Base-by-base conservation (phyloP, 2,113 vertebrate species). In the Chaetura pelagica region DNA sequence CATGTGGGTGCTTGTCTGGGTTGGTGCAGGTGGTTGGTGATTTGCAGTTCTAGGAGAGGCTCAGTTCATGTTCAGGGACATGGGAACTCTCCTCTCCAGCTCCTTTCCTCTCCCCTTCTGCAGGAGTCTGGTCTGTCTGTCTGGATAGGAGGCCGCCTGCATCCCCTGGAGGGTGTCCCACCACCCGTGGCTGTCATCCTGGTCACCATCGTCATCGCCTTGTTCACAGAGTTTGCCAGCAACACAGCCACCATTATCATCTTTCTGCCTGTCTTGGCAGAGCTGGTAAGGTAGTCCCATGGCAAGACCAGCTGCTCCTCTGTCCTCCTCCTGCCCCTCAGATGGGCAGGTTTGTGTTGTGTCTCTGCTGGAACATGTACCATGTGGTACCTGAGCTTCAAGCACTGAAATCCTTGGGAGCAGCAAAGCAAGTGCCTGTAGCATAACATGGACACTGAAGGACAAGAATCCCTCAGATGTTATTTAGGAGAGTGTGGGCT, bases 231-330 rank as follows among this genome's bases (percentile, higher is more conserved):
- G 97, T 99, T 99, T 15, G 99, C 99, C 97, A 99, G 99, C 97
- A 99, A 99, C 98, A 99, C 99, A 0, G 99, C 99, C 97, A 99
- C 99, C 2, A 99, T 99, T 75, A 99, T 99, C 95, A 99, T 99
- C 97, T 99, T 99, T 64, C 97, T 99, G 71, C 99, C 99, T 0
- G 97, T 99, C 83, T 97, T 99, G 83, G 98, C 99, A 29, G 99
- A 99, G 96, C 98, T 99, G 99, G 99, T 99, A 96, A 99, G 98
- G 59, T 35, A 49, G 82, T 52, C 35, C 40, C 52, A 10, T 24
- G 64, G 58, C 58, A 71, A 46, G 64, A 18, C 1, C 63, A 35
- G 51, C 78, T 71, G 2, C 1, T 79, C 7, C 49, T 75, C 18
- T 82, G 57, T 58, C 27, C 32, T 13, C 12, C 29, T 64, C n/a